Evolutionary conservation across 2,113 vertebrate genomes (phyloP), one percentile per base, ranked within the genome.

Genomic region (Chunga burmeisteri): DNA sequence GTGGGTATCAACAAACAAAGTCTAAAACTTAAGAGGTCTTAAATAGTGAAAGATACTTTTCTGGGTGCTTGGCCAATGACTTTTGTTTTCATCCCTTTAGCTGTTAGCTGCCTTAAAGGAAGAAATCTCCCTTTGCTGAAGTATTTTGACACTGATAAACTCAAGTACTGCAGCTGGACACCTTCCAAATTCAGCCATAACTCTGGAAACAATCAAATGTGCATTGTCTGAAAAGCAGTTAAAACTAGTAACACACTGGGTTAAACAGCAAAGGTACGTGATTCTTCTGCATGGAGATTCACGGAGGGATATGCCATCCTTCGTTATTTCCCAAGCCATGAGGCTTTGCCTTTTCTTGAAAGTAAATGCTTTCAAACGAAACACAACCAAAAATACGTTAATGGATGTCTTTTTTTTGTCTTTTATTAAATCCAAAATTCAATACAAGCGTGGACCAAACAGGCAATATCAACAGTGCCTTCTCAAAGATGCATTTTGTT

Each of bases 231-330:
- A 98, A 49, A 96, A 98, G 62, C 94, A 95, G 42, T 59, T 97
- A 59, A 98, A 98, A 83, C 97, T 98, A 50, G 94, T 98, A 83
- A 92, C 88, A n/a, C 97, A 97, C 23, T 98, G 98, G 80, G 71
- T 99, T 81, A 97, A 97, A 20, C 97, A 98, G 78, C 87, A 98
- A 95, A 98, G 96, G 98, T 99, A 96, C 97, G 95, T 71, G 75
- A 20, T 21, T 38, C 11, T 50, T 42, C 67, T 20, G 47, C 21
- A n/a, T 47, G 23, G 53, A 36, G 36, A 46, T 52, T 36, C 26
- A 34, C 0, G 2, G 38, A 20, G n/a, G 16, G 30, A 2, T 56
- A 5, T 49, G 36, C 21, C 25, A 17, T 25, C 36, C 36, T 42
- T 38, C 21, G 11, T 22, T 44, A 49, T 3, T 65, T 63, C 36